A percentile compares a stretch with the other conserved stretches of the same genome.
Evolutionary conservation across 2,113 vertebrate genomes (phyloP).

Genomic region (Erythrocercus mccallii): DNA sequence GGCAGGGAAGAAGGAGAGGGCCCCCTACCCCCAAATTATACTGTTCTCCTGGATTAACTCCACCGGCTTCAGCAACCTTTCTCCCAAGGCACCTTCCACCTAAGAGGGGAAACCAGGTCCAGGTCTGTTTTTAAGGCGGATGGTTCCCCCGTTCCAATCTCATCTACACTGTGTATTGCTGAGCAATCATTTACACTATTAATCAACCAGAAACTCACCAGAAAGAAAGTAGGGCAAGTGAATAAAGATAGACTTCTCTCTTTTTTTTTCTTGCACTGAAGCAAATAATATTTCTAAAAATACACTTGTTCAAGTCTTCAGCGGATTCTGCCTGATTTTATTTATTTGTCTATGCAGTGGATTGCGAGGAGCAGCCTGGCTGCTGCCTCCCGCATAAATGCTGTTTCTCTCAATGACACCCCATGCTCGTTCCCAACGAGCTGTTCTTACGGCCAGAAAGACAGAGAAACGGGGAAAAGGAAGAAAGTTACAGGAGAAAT

Average conservation of each 20-base stretch:
- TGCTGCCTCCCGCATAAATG: background rate
- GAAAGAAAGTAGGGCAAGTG: constrained; percentile 34
- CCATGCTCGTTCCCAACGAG: fast-evolving
- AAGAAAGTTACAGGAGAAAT: background rate
- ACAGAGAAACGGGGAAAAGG: background rate
- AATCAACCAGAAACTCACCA: constrained; percentile 25
- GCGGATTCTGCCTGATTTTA: background rate
- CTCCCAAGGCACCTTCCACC: background rate
- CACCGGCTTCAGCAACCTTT: background rate
- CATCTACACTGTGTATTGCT: background rate
- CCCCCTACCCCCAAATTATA: background rate
- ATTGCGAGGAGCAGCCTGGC: background rate
- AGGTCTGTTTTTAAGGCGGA: background rate
- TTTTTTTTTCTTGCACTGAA: background rate
- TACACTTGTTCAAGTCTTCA: background rate
- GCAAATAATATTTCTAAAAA: constrained; percentile 46
- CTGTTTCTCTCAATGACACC: background rate
- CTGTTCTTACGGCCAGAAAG: background rate
- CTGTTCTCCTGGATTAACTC: background rate
- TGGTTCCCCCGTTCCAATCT: background rate
- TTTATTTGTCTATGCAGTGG: background rate
- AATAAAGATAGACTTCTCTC: background rate
- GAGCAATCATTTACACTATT: constrained; percentile 29
- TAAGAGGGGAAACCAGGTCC: background rate
- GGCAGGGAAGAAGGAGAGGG: background rate